Conservation (phyloP, 2,797 vertebrate genomes). For the Nyctibius grandis region DNA sequence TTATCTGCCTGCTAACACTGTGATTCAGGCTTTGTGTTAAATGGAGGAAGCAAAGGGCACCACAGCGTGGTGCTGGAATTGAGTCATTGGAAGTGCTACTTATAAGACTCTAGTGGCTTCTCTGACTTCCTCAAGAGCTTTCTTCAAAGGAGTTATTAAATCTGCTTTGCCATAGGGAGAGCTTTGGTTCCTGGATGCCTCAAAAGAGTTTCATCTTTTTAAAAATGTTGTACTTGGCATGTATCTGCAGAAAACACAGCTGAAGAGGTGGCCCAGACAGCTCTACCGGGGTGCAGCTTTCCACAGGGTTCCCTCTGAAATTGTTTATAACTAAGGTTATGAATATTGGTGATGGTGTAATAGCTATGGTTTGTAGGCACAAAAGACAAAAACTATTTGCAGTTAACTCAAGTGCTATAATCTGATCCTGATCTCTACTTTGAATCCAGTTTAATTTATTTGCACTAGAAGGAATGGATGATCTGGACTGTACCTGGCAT, state of each 20-base stretch:
- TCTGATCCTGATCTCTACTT: background rate
- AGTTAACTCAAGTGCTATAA: background rate
- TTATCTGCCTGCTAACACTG: background rate
- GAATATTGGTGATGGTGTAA: background rate
- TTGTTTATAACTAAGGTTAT: background rate
- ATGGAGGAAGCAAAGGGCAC: background rate
- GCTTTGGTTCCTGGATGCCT: background rate
- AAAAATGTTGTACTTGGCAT: background rate
- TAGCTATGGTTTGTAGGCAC: background rate
- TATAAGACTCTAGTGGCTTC: background rate
- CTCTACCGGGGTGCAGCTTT: background rate
- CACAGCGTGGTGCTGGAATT: background rate
- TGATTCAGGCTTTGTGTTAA: background rate
- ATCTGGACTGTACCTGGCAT: background rate
- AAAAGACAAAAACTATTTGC: background rate
- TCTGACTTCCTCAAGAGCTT: background rate
- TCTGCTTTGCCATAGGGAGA: background rate
- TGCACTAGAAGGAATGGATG: background rate
- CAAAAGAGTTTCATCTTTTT: background rate
- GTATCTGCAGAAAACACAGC: background rate
- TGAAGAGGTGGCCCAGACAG: background rate
- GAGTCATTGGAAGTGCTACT: background rate
- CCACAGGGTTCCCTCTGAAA: background rate
- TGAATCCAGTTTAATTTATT: background rate
- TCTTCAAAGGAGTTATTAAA: background rate